These are phyloP conservation scores for Ectobius pallidus DNA, from an alignment of 2,888 invertebrate genomes.

Conservation along the genomic window DNA sequence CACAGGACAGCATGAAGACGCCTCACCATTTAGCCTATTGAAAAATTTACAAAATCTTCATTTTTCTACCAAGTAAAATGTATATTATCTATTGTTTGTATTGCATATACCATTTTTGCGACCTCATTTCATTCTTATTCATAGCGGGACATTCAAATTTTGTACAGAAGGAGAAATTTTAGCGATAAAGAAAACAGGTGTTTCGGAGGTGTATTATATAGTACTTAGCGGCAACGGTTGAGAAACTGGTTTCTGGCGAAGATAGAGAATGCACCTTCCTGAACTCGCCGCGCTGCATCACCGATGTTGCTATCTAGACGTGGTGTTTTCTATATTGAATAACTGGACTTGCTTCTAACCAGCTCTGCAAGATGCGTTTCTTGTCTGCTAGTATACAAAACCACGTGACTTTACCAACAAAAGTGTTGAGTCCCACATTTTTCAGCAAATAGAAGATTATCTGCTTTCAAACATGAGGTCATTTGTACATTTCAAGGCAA, in stretches of 20 bases:
- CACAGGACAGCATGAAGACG: not conserved
- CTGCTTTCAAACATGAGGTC: constrained; percentile 16
- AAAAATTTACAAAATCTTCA: not conserved
- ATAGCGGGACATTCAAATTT: not conserved
- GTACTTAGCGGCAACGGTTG: not conserved
- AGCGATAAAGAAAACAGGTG: constrained; percentile 27
- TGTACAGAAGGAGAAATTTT: constrained; percentile 13
- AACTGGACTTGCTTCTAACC: not conserved
- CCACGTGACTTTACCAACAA: constrained; percentile 6
- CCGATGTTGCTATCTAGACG: not conserved
- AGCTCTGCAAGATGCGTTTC: constrained; percentile 2
- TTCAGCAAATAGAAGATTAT: constrained; percentile 9
- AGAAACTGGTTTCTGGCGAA: constrained; percentile 11
- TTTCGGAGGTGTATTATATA: not conserved
- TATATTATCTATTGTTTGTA: not conserved
- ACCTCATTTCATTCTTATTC: not conserved
- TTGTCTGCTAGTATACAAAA: not conserved
- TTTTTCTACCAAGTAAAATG: not conserved
- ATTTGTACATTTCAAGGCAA: not conserved
- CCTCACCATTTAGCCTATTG: not conserved
- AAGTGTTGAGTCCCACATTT: not conserved
- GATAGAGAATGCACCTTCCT: not conserved
- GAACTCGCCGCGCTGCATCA: not conserved
- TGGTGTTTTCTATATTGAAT: not conserved
- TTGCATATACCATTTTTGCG: not conserved